A percentile compares a stretch with the other conserved stretches of the same genome.
Conservation (phyloP, 2,113 vertebrate genomes). For the Ochotona curzoniae region DNA sequence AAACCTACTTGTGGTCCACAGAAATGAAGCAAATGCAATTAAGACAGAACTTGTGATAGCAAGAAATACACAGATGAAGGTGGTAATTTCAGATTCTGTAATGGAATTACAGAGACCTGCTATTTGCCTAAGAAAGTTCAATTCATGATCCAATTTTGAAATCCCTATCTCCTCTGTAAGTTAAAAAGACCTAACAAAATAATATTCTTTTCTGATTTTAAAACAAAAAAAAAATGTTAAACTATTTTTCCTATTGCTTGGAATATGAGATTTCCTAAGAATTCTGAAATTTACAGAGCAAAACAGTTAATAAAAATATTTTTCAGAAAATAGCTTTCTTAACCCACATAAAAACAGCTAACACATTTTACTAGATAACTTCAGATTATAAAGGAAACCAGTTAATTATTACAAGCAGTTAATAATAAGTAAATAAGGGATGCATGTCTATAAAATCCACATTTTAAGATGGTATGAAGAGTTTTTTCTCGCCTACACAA, state of each 20-base stretch:
- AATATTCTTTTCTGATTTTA: neutral
- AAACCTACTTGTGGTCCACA: neutral
- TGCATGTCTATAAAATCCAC: neutral
- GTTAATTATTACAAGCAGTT: neutral
- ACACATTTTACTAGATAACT: slow-evolving; percentile 14
- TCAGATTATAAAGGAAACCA: slow-evolving; percentile 24
- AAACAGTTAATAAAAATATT: neutral
- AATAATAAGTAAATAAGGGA: neutral
- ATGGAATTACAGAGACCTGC: neutral
- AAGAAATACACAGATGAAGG: neutral
- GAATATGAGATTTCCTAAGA: neutral
- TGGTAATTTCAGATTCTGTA: neutral
- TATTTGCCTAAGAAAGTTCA: neutral
- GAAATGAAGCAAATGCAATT: neutral
- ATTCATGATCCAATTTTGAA: slow-evolving; percentile 8
- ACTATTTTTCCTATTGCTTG: neutral
- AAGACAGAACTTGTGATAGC: slow-evolving; percentile 17
- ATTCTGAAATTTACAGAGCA: neutral
- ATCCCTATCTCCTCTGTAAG: neutral
- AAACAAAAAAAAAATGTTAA: slow-evolving; percentile 20
- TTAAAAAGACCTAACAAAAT: neutral
- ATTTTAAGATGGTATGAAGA: neutral
- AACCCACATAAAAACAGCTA: neutral
- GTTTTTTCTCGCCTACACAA: neutral
- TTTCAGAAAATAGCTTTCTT: slow-evolving; percentile 15